phyloP scores from a whole-genome alignment of 2,113 vertebrate species.

The Corapipo altera region DNA sequence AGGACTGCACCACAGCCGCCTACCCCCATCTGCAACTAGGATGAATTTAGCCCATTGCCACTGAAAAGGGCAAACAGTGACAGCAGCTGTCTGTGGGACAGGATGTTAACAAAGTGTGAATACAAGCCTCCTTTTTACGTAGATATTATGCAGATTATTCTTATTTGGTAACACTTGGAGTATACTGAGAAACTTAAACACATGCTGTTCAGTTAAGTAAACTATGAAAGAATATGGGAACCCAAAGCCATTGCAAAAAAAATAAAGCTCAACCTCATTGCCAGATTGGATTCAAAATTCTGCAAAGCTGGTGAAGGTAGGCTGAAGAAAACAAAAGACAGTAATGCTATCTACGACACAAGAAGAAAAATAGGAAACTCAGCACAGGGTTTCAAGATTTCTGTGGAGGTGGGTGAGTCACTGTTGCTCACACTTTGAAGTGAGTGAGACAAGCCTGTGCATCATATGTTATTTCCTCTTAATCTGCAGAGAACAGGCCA shows the following conservation, averaged over 20 bases:
- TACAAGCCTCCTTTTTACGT: constrained; percentile 29
- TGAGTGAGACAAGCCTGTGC: constrained; percentile 52
- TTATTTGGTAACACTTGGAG: constrained; percentile 23
- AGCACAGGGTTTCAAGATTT: constrained; percentile 54
- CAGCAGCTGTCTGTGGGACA: constrained; percentile 56
- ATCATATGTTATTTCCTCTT: constrained; percentile 54
- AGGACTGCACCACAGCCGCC: neutral
- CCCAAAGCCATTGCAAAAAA: constrained; percentile 2
- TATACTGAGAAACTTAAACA: constrained; percentile 42
- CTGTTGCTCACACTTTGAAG: constrained; percentile 58
- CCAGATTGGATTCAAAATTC: constrained; percentile 49
- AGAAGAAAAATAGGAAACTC: constrained; percentile 48
- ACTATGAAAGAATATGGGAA: constrained; percentile 32
- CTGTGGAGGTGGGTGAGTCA: constrained; percentile 69
- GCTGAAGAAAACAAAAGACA: constrained; percentile 58
- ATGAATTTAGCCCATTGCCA: constrained; percentile 50
- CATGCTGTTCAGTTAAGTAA: constrained; percentile 41
- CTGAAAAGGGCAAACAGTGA: constrained; percentile 64
- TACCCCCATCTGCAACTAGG: neutral
- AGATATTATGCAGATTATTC: constrained; percentile 61
- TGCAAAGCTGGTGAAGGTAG: constrained; percentile 22
- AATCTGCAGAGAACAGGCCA: constrained; percentile 45
- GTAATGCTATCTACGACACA: constrained; percentile 47
- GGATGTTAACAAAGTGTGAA: constrained; percentile 55
- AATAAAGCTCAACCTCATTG: constrained; percentile 8